These are phyloP conservation scores for Siniperca knerii DNA, from an alignment of 2,113 vertebrate species.

Conservation along the genomic window DNA sequence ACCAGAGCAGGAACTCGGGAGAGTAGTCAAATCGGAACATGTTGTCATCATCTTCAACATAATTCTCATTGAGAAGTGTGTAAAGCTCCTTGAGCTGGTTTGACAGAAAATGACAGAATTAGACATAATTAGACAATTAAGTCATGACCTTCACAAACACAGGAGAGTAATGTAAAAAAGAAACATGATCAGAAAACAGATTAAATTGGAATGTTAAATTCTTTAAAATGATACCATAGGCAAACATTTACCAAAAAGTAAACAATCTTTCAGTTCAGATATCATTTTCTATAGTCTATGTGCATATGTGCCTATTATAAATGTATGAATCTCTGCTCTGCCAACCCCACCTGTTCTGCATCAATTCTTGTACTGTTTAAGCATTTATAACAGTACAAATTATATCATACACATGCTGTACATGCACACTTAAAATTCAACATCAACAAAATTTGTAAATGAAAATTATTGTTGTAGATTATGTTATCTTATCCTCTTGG, in stretches of 20 bases:
- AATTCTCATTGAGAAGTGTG: slow-evolving; percentile 98
- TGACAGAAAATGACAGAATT: background rate
- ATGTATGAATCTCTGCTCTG: background rate
- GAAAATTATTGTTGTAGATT: background rate
- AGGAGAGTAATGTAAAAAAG: background rate
- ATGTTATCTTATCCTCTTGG: background rate
- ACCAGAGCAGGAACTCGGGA: slow-evolving; percentile 97
- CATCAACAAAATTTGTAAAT: background rate
- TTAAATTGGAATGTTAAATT: background rate
- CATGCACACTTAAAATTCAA: background rate
- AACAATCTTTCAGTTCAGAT: background rate
- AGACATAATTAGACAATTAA: too few species aligned
- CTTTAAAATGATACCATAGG: background rate
- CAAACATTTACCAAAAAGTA: background rate
- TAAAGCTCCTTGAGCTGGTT: slow-evolving; percentile 96
- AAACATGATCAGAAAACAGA: background rate
- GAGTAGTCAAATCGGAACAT: slow-evolving; percentile 99
- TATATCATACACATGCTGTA: background rate
- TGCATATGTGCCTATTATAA: background rate
- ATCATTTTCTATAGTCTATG: background rate
- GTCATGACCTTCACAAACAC: background rate
- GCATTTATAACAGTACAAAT: background rate
- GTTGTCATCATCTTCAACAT: slow-evolving; percentile 99
- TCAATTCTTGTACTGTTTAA: too few species aligned
- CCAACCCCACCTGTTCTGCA: background rate